Conservation (phyloP, 2,113 vertebrate genomes). For the Etheostoma cragini region DNA sequence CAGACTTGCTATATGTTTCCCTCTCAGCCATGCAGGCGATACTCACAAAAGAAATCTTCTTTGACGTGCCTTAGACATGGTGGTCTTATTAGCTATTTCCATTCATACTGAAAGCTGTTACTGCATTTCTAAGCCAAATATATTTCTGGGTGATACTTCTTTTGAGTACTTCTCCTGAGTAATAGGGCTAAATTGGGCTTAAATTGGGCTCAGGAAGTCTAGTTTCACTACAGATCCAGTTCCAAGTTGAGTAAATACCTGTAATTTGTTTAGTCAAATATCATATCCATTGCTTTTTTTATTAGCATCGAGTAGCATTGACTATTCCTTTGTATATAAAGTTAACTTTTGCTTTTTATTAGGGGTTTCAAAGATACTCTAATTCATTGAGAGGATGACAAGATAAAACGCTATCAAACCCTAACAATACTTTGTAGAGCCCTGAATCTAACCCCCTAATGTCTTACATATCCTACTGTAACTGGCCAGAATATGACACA, state of each 20-base stretch:
- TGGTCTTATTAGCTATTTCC: neutral
- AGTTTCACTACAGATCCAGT: neutral
- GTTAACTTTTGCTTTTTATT: neutral
- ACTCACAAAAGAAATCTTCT: neutral
- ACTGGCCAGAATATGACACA: conserved; percentile 3
- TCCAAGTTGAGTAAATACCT: conserved; percentile 14
- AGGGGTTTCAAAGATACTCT: neutral
- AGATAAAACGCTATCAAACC: neutral
- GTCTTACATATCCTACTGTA: conserved; percentile 8
- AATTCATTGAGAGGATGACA: neutral
- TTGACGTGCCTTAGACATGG: conserved; percentile 2
- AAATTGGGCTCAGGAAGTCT: conserved; percentile 1
- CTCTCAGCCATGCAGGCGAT: neutral
- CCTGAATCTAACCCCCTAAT: neutral
- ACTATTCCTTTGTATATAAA: neutral
- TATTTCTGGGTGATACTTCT: conserved; percentile 22
- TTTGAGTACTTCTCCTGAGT: conserved; percentile 2
- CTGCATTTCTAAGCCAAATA: conserved; percentile 4
- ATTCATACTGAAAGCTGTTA: conserved; percentile 19
- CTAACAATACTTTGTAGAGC: neutral
- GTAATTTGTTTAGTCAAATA: conserved; percentile 3
- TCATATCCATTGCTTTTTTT: neutral
- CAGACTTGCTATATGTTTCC: neutral
- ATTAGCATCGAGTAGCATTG: neutral
- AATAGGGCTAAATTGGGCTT: neutral